A percentile compares a stretch with the other conserved stretches of the same genome.
Conservation (phyloP, 2,888 invertebrate genomes). For the Lasius platythorax region DNA sequence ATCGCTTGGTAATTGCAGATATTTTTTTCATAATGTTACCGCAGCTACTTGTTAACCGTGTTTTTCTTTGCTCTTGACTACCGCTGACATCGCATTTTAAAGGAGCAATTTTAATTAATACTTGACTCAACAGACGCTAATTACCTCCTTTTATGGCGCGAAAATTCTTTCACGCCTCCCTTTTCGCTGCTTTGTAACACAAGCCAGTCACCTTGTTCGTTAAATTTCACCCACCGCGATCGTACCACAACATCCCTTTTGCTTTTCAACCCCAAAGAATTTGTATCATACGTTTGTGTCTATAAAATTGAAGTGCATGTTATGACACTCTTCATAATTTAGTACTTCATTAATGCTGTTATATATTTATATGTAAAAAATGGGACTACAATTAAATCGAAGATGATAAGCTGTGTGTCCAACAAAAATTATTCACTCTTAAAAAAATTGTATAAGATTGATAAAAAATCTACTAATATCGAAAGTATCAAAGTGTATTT, state of each 20-base stretch:
- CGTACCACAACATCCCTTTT: constrained; percentile 23
- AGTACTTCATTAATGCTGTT: constrained; percentile 13
- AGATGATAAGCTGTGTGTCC: background rate
- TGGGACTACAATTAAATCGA: background rate
- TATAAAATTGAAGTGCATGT: background rate
- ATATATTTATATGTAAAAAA: background rate
- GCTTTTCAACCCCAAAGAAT: background rate
- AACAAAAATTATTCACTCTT: background rate
- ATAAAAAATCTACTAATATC: background rate
- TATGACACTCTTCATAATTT: background rate
- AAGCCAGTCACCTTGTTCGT: constrained; percentile 67
- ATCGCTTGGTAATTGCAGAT: background rate
- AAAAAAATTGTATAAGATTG: background rate
- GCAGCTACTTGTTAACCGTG: constrained; percentile 25
- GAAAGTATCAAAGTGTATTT: background rate
- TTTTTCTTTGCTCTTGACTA: constrained; percentile 54
- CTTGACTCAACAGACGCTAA: constrained; percentile 65
- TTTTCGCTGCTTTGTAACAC: constrained; percentile 67
- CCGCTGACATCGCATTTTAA: constrained; percentile 57
- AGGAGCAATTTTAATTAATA: constrained; percentile 73
- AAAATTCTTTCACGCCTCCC: constrained; percentile 65
- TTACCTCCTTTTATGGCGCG: constrained; percentile 62
- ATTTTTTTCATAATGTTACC: background rate
- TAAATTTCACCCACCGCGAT: constrained; percentile 64
- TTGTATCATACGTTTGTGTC: background rate